phyloP scores from a whole-genome alignment of 2,797 vertebrate genomes.

The Lerista edwardsae region DNA sequence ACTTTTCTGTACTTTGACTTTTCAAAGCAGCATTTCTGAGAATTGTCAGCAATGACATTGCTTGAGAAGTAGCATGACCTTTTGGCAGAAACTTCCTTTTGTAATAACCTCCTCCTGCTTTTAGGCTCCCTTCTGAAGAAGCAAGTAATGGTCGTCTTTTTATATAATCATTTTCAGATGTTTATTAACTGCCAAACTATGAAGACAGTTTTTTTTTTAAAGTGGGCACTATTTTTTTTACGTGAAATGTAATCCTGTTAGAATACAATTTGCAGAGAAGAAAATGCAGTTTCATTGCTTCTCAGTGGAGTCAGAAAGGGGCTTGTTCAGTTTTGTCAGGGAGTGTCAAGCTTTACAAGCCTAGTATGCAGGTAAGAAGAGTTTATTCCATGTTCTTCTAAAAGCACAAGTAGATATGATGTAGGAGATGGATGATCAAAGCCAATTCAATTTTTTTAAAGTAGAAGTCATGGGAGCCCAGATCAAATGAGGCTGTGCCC shows the following conservation, averaged over 20 bases:
- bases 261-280: not conserved
- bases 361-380: not conserved
- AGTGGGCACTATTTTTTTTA: not conserved
- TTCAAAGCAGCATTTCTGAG: not conserved
- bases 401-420: not conserved
- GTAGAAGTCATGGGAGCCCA: no score
- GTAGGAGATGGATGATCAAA: no score
- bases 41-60: not conserved
- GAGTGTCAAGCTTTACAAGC: not conserved
- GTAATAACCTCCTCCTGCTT: not conserved
- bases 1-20: not conserved
- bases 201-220: not conserved
- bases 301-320: not conserved
- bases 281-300: not conserved
- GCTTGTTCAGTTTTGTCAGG: no score
- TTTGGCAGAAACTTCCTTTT: slow-evolving; percentile 11
- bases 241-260: not conserved
- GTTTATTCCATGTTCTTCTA: not conserved
- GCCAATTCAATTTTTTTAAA: no score
- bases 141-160: not conserved
- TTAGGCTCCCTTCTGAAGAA: not conserved
- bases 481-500: no score
- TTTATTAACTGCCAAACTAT: slow-evolving; percentile 16
- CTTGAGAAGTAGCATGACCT: slow-evolving; percentile 19
- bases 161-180: slow-evolving; percentile 11